A percentile compares a stretch with the other conserved stretches of the same genome.
Conservation (phyloP, 2,888 invertebrate genomes). For the Rotaria macrura region DNA sequence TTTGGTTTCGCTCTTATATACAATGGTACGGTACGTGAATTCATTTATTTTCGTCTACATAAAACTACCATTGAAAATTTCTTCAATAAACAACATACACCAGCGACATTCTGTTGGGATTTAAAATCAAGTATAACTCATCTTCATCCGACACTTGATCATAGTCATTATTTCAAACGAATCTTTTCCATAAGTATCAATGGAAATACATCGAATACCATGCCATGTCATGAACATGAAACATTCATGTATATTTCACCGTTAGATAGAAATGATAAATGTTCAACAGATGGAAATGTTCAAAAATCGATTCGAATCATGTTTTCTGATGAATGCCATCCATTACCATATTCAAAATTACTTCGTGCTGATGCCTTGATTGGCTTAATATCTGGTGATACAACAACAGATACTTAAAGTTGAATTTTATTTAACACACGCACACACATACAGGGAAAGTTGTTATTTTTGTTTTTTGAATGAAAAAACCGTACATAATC, state of each 20-base stretch:
- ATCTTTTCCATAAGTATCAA: background rate
- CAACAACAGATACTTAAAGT: background rate
- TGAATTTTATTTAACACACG: background rate
- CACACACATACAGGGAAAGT: background rate
- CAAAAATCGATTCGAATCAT: background rate
- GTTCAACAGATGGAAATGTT: background rate
- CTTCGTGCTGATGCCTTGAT: background rate
- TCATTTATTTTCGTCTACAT: background rate
- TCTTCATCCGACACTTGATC: background rate
- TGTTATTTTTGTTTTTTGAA: too few relatives aligned
- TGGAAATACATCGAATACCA: background rate
- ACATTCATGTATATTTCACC: background rate
- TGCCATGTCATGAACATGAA: background rate
- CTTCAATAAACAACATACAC: slow-evolving; percentile 11
- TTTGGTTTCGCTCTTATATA: background rate
- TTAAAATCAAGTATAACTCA: background rate
- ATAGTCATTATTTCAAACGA: background rate
- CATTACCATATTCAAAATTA: background rate
- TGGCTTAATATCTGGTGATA: background rate
- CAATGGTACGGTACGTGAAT: background rate
- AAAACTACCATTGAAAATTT: slow-evolving; percentile 1
- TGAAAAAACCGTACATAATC: background rate
- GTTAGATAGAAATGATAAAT: background rate
- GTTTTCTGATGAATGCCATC: background rate
- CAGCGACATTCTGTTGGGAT: background rate